These are phyloP conservation scores for Caenorhabditis macrosperma DNA, from an alignment of 2,888 invertebrate species.

Conservation along the genomic window DNA sequence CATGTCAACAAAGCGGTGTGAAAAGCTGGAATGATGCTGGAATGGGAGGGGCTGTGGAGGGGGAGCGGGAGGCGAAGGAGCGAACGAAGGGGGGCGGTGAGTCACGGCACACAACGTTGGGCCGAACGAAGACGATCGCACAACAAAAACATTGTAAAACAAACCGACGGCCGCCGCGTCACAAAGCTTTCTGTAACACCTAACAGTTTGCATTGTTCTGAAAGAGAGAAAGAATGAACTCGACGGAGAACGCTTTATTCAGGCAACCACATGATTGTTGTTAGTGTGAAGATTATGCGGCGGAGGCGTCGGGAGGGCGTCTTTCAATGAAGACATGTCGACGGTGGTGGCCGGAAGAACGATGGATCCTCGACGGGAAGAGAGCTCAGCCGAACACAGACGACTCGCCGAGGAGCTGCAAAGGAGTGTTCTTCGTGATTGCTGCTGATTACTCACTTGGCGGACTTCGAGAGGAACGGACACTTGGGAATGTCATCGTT, in stretches of 20 bases:
- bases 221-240: neutral
- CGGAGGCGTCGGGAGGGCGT: slow-evolving; percentile 51
- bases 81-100: slow-evolving; percentile 13
- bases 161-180: neutral
- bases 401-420: slow-evolving; percentile 27
- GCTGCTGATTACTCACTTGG: no score
- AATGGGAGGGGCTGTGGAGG: neutral
- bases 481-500: slow-evolving; percentile 42
- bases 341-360: slow-evolving; percentile 56
- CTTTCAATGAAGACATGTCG: slow-evolving; percentile 44
- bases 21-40: slow-evolving; percentile 10
- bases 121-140: slow-evolving; percentile 14
- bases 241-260: neutral
- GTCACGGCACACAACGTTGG: slow-evolving; percentile 21
- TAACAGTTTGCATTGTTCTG: neutral
- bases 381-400: slow-evolving; percentile 17
- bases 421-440: no score
- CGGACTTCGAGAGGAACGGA: slow-evolving; percentile 29
- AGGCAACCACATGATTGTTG: slow-evolving; percentile 35
- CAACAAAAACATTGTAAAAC: slow-evolving; percentile 43
- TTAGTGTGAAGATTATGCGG: slow-evolving; percentile 25
- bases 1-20: slow-evolving; percentile 13
- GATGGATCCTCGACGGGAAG: slow-evolving; percentile 55
- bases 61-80: slow-evolving; percentile 16
- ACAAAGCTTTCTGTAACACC: neutral